Conservation (phyloP, 2,797 vertebrate species). For the Chanos chanos region DNA sequence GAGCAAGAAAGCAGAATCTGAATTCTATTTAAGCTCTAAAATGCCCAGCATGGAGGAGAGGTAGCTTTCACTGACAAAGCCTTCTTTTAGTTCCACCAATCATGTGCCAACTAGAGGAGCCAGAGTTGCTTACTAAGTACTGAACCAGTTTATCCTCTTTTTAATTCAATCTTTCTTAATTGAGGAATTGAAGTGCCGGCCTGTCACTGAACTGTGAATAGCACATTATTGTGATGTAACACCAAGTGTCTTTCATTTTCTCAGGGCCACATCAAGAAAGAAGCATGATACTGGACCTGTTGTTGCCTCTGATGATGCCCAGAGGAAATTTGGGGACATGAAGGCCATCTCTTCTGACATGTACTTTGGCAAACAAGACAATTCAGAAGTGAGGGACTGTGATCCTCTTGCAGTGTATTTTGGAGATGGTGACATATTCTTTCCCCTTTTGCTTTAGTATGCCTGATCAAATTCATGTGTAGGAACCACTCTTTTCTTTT, state of each 20-base stretch:
- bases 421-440: background rate
- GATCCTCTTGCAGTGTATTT: background rate
- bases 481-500: constrained; percentile 1
- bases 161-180: no score
- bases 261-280: constrained; percentile 75
- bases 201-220: background rate
- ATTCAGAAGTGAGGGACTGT: constrained; percentile 73
- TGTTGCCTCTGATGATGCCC: constrained; percentile 76
- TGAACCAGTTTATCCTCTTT: no score
- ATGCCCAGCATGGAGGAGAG: constrained; percentile 72
- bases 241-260: background rate
- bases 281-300: constrained; percentile 72
- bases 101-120: no score
- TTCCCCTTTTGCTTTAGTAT: background rate
- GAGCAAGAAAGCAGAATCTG: constrained; percentile 67
- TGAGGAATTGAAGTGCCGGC: background rate
- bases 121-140: no score
- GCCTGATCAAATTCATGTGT: background rate
- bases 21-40: constrained; percentile 69
- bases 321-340: constrained; percentile 85
- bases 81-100: no score
- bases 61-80: constrained; percentile 51
- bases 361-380: constrained; percentile 91
- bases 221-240: background rate
- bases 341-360: constrained; percentile 97